Evolutionary conservation across 2,113 vertebrate genomes (phyloP).

Genomic region (Onychostoma macrolepis): DNA sequence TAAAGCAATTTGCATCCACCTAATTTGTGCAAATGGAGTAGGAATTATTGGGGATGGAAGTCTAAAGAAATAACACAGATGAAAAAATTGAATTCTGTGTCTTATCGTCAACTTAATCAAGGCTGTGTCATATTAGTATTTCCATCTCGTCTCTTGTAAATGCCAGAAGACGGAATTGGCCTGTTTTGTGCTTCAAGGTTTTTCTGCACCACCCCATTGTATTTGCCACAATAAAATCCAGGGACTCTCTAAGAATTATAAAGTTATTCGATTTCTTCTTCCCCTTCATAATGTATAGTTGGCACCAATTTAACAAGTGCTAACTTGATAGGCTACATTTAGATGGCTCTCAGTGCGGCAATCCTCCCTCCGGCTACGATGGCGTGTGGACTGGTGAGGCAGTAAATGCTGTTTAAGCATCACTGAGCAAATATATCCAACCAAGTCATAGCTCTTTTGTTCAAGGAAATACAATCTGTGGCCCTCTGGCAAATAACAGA

Average conservation of each 20-base stretch:
- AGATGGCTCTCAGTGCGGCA: conserved; percentile 63
- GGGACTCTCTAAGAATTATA: background rate
- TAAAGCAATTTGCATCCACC: conserved; percentile 46
- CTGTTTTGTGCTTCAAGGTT: background rate
- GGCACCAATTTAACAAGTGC: conserved; percentile 62
- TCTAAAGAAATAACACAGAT: conserved; percentile 22
- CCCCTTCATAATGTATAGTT: conserved; percentile 57
- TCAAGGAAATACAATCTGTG: conserved; percentile 67
- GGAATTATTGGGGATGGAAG: conserved; percentile 15
- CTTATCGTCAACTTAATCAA: conserved; percentile 12
- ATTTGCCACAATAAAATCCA: conserved; percentile 28
- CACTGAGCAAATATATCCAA: conserved; percentile 74
- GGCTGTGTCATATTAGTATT: background rate
- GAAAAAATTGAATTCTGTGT: background rate
- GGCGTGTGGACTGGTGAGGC: conserved; percentile 68
- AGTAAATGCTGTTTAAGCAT: conserved; percentile 75
- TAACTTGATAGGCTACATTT: conserved; percentile 65
- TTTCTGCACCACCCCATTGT: background rate
- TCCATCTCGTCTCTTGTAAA: background rate
- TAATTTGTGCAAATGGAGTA: conserved; percentile 39
- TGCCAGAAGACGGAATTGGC: background rate
- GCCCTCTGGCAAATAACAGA: conserved; percentile 61
- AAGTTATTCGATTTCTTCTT: conserved; percentile 28
- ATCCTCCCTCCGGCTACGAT: conserved; percentile 66
- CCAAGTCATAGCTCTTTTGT: conserved; percentile 69